Evolutionary conservation across 2,888 invertebrate species (phyloP), one percentile per base, ranked within the genome.

Genomic region (Choreutis nemorana): DNA sequence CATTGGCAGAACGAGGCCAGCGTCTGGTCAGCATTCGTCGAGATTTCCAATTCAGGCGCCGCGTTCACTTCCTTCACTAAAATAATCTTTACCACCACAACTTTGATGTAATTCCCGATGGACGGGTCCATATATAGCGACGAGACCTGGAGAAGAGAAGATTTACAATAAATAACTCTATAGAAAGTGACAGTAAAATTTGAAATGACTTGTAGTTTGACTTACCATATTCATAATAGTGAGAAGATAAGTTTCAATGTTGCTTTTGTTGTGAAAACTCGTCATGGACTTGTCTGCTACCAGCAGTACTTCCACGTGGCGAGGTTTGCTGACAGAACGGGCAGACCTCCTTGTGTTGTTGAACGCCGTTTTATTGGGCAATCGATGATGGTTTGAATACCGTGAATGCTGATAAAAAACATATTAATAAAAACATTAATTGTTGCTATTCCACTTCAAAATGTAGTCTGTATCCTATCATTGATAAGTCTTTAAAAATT

Each of bases 161-260:
- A 4, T 29, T 10, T 3, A n/a, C n/a, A n/a, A n/a, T n/a, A n/a
- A n/a, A n/a, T n/a, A n/a, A n/a, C n/a, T n/a, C n/a, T n/a, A n/a
- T n/a, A n/a, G n/a, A n/a, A n/a, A n/a, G n/a, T n/a, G n/a, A n/a
- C n/a, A n/a, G n/a, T n/a, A n/a, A n/a, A n/a, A n/a, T n/a, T n/a
- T n/a, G n/a, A n/a, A 2, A 10, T 26, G 26, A n/a, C 9, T 26
- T 16, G n/a, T n/a, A n/a, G n/a, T n/a, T n/a, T 15, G 11, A 40
- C 68, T 63, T 65, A 84, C 94, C 91, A 94, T 94, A 61, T 94
- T 95, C 92, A 94, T 93, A 41, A 95, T 89, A 29, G 94, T 94
- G 29, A 95, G 81, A 14, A 95, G 83, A 66, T 95, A 94, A 4
- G 87, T 90, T 58, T 91, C 89, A 41, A 93, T 83, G 54, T 90